Evolutionary conservation across 2,113 vertebrate species (phyloP), one percentile per base, ranked within the genome.

Genomic region (Apteryx mantelli): DNA sequence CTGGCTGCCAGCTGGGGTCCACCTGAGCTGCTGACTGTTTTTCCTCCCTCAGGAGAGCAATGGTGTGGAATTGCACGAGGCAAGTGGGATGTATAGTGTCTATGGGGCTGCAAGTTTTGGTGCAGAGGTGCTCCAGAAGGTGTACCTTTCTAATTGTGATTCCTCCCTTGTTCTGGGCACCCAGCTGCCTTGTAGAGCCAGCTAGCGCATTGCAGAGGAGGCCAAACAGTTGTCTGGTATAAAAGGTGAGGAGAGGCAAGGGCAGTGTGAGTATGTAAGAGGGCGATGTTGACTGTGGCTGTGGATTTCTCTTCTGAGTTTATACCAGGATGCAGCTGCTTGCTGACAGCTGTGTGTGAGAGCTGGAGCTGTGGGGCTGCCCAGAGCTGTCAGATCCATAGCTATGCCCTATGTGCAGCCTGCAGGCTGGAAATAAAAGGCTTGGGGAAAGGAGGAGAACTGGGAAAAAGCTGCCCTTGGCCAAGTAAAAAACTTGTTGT

Each of bases 161-260:
- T 5, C 38, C 48, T 65, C 36, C 26, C 7, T 18, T 36, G 14
- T 2, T 38, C 5, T 15, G 18, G 52, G 42, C 0, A 0, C 38
- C 28, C 7, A 46, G 30, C 53, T 58, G 70, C 70, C 64, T n/a
- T 18, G 19, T 48, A 56, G 50, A 53, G 56, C 70, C 58, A 56
- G 50, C 34, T 18, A 8, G 55, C 2, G 2, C 3, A 1, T 9
- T 30, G 52, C 60, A 25, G 88, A 55, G 78, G 88, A 55, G 78
- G 44, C 30, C 20, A 16, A 42, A 44, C 34, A 66, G 17, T 40
- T 26, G 8, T 13, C 38, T 25, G 14, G 11, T 55, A 2, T 6
- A 24, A n/a, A 20, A 61, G 20, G 3, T 28, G 56, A 19, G 14
- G 42, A 56, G 64, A 61, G 52, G 17, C 46, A 48, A 48, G 46